Evolutionary conservation across 35 echinoderm and acorn worm genomes (phyloP), one percentile per base, ranked within the genome.

Genomic region (Lytechinus pictus): DNA sequence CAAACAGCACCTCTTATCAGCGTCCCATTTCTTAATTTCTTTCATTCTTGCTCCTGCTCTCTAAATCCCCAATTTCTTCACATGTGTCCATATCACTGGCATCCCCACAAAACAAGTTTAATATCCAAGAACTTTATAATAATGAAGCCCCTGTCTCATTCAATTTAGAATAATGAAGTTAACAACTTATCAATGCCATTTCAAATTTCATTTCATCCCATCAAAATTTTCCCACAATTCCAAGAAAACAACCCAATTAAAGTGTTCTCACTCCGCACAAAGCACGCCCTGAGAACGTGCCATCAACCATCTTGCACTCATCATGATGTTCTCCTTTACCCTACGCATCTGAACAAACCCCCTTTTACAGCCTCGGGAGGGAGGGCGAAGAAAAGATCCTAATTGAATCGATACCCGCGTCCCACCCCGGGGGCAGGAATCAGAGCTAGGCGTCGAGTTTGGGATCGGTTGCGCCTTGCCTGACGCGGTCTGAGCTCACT

Each of bases 331-430:
- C n/a, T 79, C 21, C 19, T 79, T 79, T 24, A 7, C 66, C 66
- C 14, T 14, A 6, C 19, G 16, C 19, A 79, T 79, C 66, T 79
- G 66, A 79, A 79, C 66, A n/a, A 79, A 6, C 88, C 88, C 52
- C 88, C 88, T 14, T 44, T 19, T 90, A 4, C 88, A 28, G 1
- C 88, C 88, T 90, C 88, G 6, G 54, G 55, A 93, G 92, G 54
- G 28, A 19, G 54, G 92, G 53, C 11, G 52, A 27, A 57, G 53
- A 54, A 93, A n/a, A 93, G 55, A 13, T 6, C 29, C 55, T 93
- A 93, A 93, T 93, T 93, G 92, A 93, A 93, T 93, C 92, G 92
- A 93, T 93, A 93, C 53, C 92, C 92, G 27, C n/a, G 53, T 55
- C 29, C 52, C 21, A 33, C 92, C 52, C 52, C 29, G 29, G 27